Evolutionary conservation across 2,888 invertebrate species (phyloP).

Genomic region (Amaurobius ferox): DNA sequence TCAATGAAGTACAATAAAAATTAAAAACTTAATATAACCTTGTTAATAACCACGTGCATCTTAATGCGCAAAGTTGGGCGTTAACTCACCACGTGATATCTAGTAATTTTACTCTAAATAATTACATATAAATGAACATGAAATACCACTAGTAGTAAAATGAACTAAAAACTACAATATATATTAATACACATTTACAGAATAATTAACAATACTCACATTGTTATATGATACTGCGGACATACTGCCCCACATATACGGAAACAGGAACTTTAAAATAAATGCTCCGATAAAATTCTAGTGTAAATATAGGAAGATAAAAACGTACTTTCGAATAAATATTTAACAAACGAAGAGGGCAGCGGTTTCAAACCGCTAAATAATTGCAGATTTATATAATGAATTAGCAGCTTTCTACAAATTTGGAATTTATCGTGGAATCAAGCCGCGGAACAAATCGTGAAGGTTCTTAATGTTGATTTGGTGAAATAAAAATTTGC

Average conservation of each 20-base stretch:
- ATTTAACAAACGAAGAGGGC: conserved; percentile 41
- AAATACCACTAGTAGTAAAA: background rate
- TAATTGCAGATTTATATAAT: conserved; percentile 12
- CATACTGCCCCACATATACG: conserved; percentile 42
- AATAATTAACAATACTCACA: conserved; percentile 58
- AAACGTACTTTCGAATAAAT: conserved; percentile 23
- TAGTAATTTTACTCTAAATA: background rate
- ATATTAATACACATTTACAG: background rate
- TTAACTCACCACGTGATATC: conserved; percentile 65
- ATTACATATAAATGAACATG: background rate
- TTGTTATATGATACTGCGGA: conserved; percentile 56
- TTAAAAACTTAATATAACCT: too few species aligned
- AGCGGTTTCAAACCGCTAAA: conserved; percentile 24
- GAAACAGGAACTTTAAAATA: conserved; percentile 33
- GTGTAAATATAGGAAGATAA: conserved; percentile 38
- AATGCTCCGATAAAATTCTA: conserved; percentile 38
- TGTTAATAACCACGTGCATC: conserved; percentile 37
- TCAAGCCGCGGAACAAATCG: conserved; percentile 17
- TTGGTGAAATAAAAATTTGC: conserved; percentile 63
- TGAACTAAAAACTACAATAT: too few species aligned
- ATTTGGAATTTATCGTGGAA: background rate
- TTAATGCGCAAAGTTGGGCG: conserved; percentile 55
- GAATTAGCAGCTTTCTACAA: background rate
- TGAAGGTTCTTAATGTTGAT: conserved; percentile 45
- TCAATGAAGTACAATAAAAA: too few species aligned